phyloP scores from a whole-genome alignment of 2,113 vertebrate species.

The Elanoides forficatus region DNA sequence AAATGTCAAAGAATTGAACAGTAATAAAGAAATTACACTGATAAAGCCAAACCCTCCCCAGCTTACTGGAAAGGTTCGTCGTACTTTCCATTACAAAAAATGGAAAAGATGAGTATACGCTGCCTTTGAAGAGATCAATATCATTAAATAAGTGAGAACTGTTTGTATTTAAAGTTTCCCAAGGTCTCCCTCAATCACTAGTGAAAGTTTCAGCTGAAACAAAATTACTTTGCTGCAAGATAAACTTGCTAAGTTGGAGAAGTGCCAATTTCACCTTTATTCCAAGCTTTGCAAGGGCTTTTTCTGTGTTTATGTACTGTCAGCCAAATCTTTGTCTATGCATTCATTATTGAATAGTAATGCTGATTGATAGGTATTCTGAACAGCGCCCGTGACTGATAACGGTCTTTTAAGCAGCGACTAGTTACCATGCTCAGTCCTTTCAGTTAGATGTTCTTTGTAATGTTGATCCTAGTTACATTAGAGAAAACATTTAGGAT shows the following conservation, averaged over 20 bases:
- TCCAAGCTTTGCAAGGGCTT: not conserved
- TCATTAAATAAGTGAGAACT: not conserved
- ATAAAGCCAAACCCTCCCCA: not conserved
- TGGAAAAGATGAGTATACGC: not conserved
- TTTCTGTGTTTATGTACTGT: not conserved
- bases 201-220: not conserved
- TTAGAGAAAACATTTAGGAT: too few species aligned
- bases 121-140: not conserved
- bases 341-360: rapidly evolving
- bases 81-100: not conserved
- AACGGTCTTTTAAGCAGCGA: not conserved
- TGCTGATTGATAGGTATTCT: not conserved
- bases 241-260: not conserved
- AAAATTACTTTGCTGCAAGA: not conserved
- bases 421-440: not conserved
- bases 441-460: not conserved
- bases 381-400: too few species aligned
- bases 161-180: not conserved
- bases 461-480: rapidly evolving
- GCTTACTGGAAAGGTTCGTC: not conserved
- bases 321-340: not conserved
- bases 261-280: not conserved
- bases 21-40: not conserved
- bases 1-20: not conserved
- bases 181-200: not conserved